Evolutionary conservation across 2,888 invertebrate species (phyloP).

Genomic region (Drosophila flavopinicola): DNA sequence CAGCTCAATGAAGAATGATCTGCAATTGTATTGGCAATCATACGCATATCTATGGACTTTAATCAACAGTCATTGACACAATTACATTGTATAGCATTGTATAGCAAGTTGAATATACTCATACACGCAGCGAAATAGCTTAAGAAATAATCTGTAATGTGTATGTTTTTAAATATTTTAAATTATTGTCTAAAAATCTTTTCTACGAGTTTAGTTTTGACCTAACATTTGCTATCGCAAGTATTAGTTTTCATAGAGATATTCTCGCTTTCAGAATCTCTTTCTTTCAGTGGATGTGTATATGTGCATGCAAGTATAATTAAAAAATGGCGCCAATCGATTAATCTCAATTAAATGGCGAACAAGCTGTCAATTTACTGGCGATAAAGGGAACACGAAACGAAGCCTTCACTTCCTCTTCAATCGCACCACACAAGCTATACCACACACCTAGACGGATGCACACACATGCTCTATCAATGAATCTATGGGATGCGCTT

Average conservation of each 20-base stretch:
- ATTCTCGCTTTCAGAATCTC: too few relatives aligned
- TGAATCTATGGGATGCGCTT: constrained; percentile 32
- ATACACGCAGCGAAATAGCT: constrained; percentile 43
- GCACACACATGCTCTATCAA: neutral
- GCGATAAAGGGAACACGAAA: constrained; percentile 25
- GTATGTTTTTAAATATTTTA: too few relatives aligned
- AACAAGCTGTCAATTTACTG: constrained; percentile 56
- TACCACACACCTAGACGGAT: constrained; percentile 1
- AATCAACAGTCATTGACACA: constrained; percentile 74
- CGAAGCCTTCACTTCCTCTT: constrained; percentile 36
- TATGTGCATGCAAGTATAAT: constrained; percentile 18
- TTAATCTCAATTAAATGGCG: constrained; percentile 70
- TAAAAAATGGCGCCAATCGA: constrained; percentile 50
- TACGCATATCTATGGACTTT: constrained; percentile 51
- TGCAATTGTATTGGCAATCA: constrained; percentile 11
- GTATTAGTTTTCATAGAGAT: too few relatives aligned
- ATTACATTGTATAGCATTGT: constrained; percentile 58
- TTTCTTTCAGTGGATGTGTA: constrained; percentile 27
- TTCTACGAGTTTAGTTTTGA: too few relatives aligned
- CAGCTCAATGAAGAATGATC: constrained; percentile 36
- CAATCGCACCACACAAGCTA: neutral
- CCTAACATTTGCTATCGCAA: too few relatives aligned
- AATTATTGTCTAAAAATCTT: too few relatives aligned
- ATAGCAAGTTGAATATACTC: constrained; percentile 31
- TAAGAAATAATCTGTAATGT: too few relatives aligned